Evolutionary conservation across 2,113 vertebrate species (phyloP).

Genomic region (Macroglossus sobrinus): DNA sequence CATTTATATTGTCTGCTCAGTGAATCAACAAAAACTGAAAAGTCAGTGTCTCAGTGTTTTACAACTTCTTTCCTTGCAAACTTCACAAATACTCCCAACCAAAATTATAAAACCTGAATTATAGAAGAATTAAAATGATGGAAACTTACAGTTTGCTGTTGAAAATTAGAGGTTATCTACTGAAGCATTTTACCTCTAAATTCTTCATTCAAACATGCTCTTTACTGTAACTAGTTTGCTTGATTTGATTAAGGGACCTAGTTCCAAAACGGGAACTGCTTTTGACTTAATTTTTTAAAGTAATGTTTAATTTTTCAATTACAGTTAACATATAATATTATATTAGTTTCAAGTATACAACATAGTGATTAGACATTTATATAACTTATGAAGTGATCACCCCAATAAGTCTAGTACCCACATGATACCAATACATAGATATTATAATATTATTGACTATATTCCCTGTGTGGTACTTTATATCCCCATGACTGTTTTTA

Average conservation of each 20-base stretch:
- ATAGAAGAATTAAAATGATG: background rate
- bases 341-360: background rate
- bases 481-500: background rate
- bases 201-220: background rate
- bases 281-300: background rate
- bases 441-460: background rate
- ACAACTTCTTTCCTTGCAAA: background rate
- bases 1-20: background rate
- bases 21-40: background rate
- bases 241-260: background rate
- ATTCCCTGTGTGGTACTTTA: background rate
- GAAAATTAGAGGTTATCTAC: background rate
- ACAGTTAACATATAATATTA: background rate
- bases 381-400: background rate
- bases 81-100: background rate
- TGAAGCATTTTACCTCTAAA: background rate
- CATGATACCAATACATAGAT: background rate
- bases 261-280: background rate
- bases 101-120: background rate
- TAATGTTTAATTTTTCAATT: background rate
- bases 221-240: background rate
- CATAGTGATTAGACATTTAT: background rate
- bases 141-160: background rate
- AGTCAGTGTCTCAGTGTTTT: background rate
- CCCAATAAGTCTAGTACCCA: background rate